These are phyloP conservation scores for Vulpes ferrilata DNA, from an alignment of 2,113 vertebrate genomes.

Conservation along the genomic window DNA sequence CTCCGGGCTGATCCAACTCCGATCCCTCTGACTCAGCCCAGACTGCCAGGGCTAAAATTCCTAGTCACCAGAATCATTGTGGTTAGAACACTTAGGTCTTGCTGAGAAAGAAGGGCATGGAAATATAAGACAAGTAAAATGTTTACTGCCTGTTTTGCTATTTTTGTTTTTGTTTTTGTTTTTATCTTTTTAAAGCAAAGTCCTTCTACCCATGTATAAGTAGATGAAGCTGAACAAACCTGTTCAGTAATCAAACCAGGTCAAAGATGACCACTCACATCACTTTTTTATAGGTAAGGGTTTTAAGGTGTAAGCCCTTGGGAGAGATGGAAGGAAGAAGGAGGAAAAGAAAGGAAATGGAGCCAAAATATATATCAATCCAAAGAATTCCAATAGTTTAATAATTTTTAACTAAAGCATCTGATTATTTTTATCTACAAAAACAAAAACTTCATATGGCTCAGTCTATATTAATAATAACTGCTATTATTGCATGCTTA, in stretches of 20 bases:
- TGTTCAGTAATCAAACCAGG: background rate
- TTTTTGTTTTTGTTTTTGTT: conserved; percentile 21
- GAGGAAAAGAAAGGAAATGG: background rate
- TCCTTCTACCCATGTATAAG: background rate
- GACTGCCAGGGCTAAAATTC: conserved; percentile 59
- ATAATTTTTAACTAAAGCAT: background rate
- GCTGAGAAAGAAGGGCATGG: background rate
- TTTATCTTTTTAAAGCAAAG: conserved; percentile 42
- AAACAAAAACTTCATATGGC: background rate
- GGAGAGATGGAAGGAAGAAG: background rate
- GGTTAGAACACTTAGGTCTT: conserved; percentile 51
- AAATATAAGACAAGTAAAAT: conserved; percentile 21
- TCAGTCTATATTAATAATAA: background rate
- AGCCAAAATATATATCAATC: background rate
- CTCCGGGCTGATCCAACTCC: conserved; percentile 77
- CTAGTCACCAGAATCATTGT: conserved; percentile 59
- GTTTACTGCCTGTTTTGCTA: background rate
- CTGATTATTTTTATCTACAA: conserved; percentile 8
- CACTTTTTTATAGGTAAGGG: background rate
- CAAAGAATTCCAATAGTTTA: background rate
- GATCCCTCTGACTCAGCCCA: conserved; percentile 77
- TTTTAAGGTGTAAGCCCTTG: background rate
- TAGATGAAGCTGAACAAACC: background rate
- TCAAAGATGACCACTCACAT: background rate
- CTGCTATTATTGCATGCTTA: background rate